These are phyloP conservation scores for Heteromurus nitidus DNA, from an alignment of 2,888 invertebrate genomes.

Conservation along the genomic window DNA sequence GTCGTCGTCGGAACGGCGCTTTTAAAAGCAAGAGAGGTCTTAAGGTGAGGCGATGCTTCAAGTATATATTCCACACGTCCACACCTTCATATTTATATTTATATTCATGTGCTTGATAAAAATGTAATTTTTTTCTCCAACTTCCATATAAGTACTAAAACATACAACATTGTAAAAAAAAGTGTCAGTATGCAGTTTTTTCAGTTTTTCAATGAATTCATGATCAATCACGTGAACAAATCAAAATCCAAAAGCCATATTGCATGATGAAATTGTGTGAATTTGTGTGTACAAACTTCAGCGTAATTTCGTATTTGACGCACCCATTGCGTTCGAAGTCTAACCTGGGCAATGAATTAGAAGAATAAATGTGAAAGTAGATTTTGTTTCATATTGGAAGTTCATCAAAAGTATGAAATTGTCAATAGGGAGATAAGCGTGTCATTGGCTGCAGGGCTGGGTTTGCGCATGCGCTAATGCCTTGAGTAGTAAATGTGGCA, in stretches of 20 bases:
- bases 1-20: neutral
- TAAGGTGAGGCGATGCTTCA: neutral
- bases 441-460: too few relatives aligned
- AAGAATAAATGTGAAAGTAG: neutral
- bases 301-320: neutral
- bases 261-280: slow-evolving; percentile 17
- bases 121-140: too few relatives aligned
- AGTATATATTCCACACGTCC: too few relatives aligned
- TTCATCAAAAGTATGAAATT: too few relatives aligned
- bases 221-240: slow-evolving; percentile 43
- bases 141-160: too few relatives aligned
- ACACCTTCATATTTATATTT: slow-evolving; percentile 8
- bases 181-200: slow-evolving; percentile 15
- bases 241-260: neutral
- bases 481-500: too few relatives aligned
- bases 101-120: too few relatives aligned
- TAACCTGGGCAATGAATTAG: neutral
- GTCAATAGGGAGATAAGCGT: too few relatives aligned
- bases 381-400: neutral
- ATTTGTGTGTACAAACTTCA: neutral
- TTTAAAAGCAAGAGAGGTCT: neutral
- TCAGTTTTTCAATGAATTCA: neutral
- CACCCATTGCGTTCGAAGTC: slow-evolving; percentile 7
- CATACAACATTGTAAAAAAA: too few relatives aligned
- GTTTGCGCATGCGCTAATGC: too few relatives aligned